phyloP scores from a whole-genome alignment of 1,140 invertebrate genomes.

The Holcopasites calliopsidis region DNA sequence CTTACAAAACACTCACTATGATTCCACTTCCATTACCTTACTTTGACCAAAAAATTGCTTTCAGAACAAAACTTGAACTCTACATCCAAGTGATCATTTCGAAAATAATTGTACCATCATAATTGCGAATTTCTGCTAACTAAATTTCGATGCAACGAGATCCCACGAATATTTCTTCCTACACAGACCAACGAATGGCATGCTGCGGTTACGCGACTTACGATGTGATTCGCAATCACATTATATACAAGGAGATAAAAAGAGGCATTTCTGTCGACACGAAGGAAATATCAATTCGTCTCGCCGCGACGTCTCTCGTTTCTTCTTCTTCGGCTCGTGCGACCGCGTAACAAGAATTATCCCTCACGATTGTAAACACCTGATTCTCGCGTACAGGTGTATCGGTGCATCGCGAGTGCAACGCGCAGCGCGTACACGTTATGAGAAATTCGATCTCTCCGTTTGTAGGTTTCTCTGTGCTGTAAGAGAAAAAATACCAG shows the following conservation, averaged over 20 bases:
- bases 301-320: not conserved
- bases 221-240: slow-evolving; percentile 1
- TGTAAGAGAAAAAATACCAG: slow-evolving; percentile 18
- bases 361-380: slow-evolving; percentile 21
- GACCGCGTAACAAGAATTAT: not conserved
- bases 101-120: no score
- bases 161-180: not conserved
- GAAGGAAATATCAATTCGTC: slow-evolving; percentile 9
- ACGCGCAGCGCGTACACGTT: slow-evolving; percentile 29
- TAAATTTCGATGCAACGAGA: not conserved
- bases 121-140: no score
- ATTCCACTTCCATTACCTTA: not conserved
- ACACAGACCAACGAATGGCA: not conserved
- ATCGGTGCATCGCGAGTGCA: not conserved
- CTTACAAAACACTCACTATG: slow-evolving; percentile 1
- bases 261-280: not conserved
- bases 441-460: slow-evolving; percentile 68
- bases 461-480: slow-evolving; percentile 50
- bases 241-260: slow-evolving; percentile 18
- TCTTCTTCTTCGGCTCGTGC: not conserved
- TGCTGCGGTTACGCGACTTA: not conserved
- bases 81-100: not conserved
- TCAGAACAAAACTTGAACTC: no score
- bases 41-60: no score
- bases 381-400: slow-evolving; percentile 13